Base-by-base conservation (phyloP, 2,888 invertebrate genomes). In the Dyspetes luteomarginatus region DNA sequence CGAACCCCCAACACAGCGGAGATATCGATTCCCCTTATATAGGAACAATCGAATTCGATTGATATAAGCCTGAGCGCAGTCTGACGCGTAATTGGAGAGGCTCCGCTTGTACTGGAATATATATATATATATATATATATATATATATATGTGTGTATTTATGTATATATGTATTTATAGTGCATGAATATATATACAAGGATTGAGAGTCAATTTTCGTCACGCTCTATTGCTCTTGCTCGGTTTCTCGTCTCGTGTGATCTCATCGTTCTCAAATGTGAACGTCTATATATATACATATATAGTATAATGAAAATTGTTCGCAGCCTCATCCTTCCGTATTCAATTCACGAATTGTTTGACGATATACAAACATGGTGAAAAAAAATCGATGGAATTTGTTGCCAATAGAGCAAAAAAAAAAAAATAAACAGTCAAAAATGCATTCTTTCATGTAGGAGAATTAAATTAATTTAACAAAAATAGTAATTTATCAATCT, bases 11-110 rank as follows among this genome's bases (percentile, higher is more conserved):
- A 65, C 56, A 58, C 43, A 64, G 24, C 43, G 78, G 48, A 43
- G 30, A 28, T 67, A 78, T 72, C 67, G 78, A 78, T 73, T 60
- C 28, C n/a, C 43, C n/a, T 17, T 36, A n/a, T n/a, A n/a, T n/a
- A 24, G 55, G 43, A 78, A 60, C 72, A 67, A 78, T 78, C 60
- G 67, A 52, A 73, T 52, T 62, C 78, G 78, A 78, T 78, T 78
- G 72, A 67, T 67, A 72, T 41, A 52, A 72, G 60, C 58, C 65
- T 15, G 17, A 30, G 78, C 48, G 52, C 67, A 19, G 76, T 56
- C 69, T 30, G 64, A 73, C 45, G 45, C 60, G 36, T 72, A 68
- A 78, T 78, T 62, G 72, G 36, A 36, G 43, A 68, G 55, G 43
- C 48, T 41, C 58, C 65, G 43, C 45, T 52, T 30, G 30, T 60